Conservation (phyloP, 2,113 vertebrate genomes). For the Ancistrus triradiatus region DNA sequence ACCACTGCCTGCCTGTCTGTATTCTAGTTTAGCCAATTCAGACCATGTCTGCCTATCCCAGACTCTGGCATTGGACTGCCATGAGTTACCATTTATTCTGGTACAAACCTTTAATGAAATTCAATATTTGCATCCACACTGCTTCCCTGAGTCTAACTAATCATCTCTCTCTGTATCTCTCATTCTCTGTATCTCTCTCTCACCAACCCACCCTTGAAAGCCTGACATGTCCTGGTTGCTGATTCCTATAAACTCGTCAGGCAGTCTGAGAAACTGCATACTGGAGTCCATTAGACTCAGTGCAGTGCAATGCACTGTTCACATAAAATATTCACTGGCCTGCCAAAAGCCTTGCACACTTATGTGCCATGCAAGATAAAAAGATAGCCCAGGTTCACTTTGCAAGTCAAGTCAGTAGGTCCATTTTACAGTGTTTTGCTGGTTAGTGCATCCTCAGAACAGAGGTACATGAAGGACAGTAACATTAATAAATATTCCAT, state of each 20-base stretch:
- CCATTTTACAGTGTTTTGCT: neutral
- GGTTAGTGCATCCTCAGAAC: neutral
- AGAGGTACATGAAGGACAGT: neutral
- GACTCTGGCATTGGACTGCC: too few relatives aligned
- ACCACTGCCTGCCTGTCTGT: too few relatives aligned
- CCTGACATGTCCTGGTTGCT: neutral
- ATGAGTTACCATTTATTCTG: too few relatives aligned
- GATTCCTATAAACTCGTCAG: neutral
- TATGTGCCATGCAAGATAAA: neutral
- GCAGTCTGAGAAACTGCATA: neutral
- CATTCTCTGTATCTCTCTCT: too few relatives aligned
- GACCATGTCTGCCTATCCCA: too few relatives aligned
- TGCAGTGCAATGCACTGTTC: neutral
- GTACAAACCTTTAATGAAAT: too few relatives aligned
- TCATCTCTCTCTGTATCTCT: too few relatives aligned
- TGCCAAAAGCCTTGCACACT: neutral
- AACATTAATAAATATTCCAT: neutral
- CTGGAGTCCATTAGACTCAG: neutral
- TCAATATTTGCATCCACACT: too few relatives aligned
- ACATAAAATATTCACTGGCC: slow-evolving; percentile 32
- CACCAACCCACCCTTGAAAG: neutral
- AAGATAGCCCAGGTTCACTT: slow-evolving; percentile 12
- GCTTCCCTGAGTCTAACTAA: too few relatives aligned
- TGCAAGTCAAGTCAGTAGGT: neutral
- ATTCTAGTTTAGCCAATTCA: too few relatives aligned